Base-by-base conservation (phyloP, 2,797 vertebrate species). In the Setipinna tenuifilis region DNA sequence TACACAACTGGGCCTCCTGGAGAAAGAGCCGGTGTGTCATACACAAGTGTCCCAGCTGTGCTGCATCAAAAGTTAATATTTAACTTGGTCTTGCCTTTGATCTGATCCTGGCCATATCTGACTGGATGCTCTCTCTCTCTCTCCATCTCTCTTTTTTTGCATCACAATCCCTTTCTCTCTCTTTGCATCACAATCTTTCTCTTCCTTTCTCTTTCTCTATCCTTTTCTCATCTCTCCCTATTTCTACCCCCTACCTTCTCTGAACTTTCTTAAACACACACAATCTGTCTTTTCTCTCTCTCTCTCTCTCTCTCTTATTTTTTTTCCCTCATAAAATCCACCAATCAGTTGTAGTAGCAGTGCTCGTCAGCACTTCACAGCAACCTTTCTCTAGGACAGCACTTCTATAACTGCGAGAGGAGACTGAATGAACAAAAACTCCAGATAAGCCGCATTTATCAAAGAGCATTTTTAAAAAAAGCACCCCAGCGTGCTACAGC, bases 51-150 rank as follows among this genome's bases (percentile, higher is more conserved):
- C 35, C 35, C 71, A 78, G 68, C 17, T 78, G 71, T 44, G 31
- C 31, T 44, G 71, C 71, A 41, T 6, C 71, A 78, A 44, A 78
- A 78, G 71, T 78, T 78, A 78, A 78, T 78, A 44, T 78, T 78
- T 44, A 78, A 78, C 71, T 78, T 78, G 31, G 14, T 44, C 35
- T 31, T 78, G 31, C 35, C 71, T 78, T 78, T 78, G 71, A 78
- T 78, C 71, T 78, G 71, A 78, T 78, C 71, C 17, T 41, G 71
- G 31, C 71, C 35, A 78, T 44, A 78, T 44, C 71, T 41, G 35
- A 44, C 71, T 78, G 35, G 71, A 78, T 41, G 31, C 31, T 71
- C 21, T 11, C 71, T 78, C 71, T 44, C 17, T 41, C 35, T 41
- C 50, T 54, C 9, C 7, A 2, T 54, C 7, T 54, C 50, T 54